These are phyloP conservation scores for Bedellia somnulentella DNA, from an alignment of 2,888 invertebrate species.

Conservation along the genomic window DNA sequence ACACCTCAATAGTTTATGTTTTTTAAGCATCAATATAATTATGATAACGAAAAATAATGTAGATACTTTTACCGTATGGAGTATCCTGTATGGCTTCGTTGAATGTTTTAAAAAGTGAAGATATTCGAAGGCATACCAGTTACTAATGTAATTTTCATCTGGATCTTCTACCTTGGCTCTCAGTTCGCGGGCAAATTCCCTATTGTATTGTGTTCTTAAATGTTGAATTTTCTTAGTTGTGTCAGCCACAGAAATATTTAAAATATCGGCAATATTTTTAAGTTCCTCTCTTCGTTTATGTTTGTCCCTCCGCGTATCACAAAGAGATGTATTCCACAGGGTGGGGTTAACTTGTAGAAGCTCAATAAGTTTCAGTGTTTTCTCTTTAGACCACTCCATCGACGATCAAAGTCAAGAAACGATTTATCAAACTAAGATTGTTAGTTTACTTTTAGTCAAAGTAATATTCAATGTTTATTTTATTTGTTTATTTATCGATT, in stretches of 20 bases:
- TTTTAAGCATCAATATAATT: too few relatives aligned
- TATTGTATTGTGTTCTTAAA: constrained; percentile 62
- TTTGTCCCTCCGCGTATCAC: constrained; percentile 42
- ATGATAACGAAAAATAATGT: too few relatives aligned
- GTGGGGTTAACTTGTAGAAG: constrained; percentile 40
- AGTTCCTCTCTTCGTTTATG: constrained; percentile 46
- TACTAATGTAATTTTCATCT: constrained; percentile 51
- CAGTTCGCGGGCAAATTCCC: constrained; percentile 58
- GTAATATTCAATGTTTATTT: too few relatives aligned
- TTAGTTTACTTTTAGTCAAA: too few relatives aligned
- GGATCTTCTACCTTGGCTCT: constrained; percentile 51
- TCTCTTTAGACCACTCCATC: constrained; percentile 56
- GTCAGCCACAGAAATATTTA: constrained; percentile 41
- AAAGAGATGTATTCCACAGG: constrained; percentile 43
- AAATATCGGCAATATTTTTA: constrained; percentile 32
- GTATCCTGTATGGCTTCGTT: constrained; percentile 39
- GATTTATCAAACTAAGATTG: too few relatives aligned
- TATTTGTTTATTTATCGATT: too few relatives aligned
- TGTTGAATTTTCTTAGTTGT: constrained; percentile 64
- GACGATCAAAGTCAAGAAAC: too few relatives aligned
- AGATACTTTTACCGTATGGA: constrained; percentile 35
- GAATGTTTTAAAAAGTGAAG: constrained; percentile 63
- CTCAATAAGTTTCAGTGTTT: constrained; percentile 45
- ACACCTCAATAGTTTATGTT: too few relatives aligned
- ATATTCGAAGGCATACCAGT: constrained; percentile 62